A percentile compares a stretch with the other conserved stretches of the same genome.
phyloP scores from a whole-genome alignment of 2,888 invertebrate genomes.

The Drosophila merina region DNA sequence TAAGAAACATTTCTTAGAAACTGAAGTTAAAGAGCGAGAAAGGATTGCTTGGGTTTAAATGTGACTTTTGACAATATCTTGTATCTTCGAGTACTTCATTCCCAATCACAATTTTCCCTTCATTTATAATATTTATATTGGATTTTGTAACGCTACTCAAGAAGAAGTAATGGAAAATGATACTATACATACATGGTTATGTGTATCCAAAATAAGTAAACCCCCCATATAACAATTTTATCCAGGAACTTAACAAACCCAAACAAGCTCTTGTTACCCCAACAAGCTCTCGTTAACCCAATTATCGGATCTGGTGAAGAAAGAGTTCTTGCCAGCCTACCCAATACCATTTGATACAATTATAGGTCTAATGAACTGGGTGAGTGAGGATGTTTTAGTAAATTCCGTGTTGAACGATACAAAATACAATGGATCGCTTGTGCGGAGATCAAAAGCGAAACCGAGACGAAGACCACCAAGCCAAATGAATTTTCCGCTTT shows the following conservation, averaged over 20 bases:
- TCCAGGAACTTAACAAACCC: background rate
- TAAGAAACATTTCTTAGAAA: too few relatives aligned
- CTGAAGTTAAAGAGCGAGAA: too few relatives aligned
- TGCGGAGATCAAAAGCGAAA: constrained; percentile 59
- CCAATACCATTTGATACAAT: constrained; percentile 27
- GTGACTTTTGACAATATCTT: too few relatives aligned
- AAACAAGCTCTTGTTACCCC: background rate
- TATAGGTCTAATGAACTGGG: constrained; percentile 43
- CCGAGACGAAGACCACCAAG: constrained; percentile 82
- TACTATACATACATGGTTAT: too few relatives aligned
- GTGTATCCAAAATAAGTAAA: too few relatives aligned
- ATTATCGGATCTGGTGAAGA: constrained; percentile 34
- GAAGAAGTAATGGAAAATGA: too few relatives aligned
- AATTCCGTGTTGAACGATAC: constrained; percentile 40
- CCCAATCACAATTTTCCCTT: too few relatives aligned
- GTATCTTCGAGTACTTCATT: too few relatives aligned
- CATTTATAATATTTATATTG: too few relatives aligned
- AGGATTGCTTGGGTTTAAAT: too few relatives aligned
- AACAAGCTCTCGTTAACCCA: constrained; percentile 35
- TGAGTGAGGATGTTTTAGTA: constrained; percentile 33
- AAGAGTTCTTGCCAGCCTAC: constrained; percentile 16
- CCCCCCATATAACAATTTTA: background rate
- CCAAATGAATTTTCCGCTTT: constrained; percentile 82
- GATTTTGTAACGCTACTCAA: too few relatives aligned
- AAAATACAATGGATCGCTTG: constrained; percentile 47